These are phyloP conservation scores for Drosophila acutilabella DNA, from an alignment of 2,888 invertebrate genomes.

Conservation along the genomic window DNA sequence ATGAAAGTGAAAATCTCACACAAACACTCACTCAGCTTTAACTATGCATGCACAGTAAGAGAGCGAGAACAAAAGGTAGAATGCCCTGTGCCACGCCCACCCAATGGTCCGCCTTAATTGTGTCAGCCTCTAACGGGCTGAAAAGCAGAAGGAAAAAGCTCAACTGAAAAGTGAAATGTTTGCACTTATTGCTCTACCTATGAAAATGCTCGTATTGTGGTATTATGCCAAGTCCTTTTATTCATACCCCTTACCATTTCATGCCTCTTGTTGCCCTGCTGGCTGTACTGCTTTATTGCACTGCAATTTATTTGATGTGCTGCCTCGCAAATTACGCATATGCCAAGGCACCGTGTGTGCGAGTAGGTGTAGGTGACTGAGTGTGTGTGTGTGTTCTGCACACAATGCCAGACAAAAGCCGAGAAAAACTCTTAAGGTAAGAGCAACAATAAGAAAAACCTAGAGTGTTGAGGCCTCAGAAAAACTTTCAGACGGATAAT, in stretches of 20 bases:
- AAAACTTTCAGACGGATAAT: slow-evolving; percentile 50
- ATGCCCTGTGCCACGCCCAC: slow-evolving; percentile 18
- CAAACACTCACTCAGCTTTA: slow-evolving; percentile 9
- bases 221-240: slow-evolving; percentile 23
- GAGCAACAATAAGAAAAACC: slow-evolving; percentile 21
- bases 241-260: background rate
- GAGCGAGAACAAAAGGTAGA: background rate
- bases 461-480: slow-evolving; percentile 22
- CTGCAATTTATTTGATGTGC: slow-evolving; percentile 67
- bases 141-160: slow-evolving; percentile 13
- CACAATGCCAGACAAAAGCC: slow-evolving; percentile 29
- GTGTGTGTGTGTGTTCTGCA: slow-evolving; percentile 1
- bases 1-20: slow-evolving; percentile 41
- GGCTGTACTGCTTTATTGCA: slow-evolving; percentile 53
- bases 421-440: slow-evolving; percentile 36
- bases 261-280: background rate
- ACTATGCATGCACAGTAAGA: background rate
- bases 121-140: slow-evolving; percentile 26
- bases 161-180: slow-evolving; percentile 60
- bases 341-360: slow-evolving; percentile 32
- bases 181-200: slow-evolving; percentile 51
- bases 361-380: background rate
- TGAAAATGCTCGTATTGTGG: slow-evolving; percentile 36
- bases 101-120: slow-evolving; percentile 40
- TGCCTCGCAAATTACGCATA: slow-evolving; percentile 65